Base-by-base conservation (phyloP, 2,113 vertebrate genomes). In the Pimephales promelas region DNA sequence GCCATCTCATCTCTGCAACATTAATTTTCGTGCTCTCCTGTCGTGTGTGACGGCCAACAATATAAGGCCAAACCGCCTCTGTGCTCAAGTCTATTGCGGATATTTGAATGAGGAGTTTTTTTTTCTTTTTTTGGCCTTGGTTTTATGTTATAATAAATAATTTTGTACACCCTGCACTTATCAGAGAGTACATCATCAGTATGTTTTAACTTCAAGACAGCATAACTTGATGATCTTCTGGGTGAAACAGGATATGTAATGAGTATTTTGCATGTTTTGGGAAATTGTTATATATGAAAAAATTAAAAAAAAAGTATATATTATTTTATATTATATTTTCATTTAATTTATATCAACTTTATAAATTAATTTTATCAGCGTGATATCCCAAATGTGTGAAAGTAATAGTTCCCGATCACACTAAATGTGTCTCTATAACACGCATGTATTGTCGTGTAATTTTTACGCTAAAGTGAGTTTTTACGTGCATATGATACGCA, bases 1-100 rank as follows among this genome's bases (percentile, higher is more conserved):
- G 59, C 43, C 16, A 18, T 61, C 72, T 73, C 72, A 62, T 84
- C 81, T 75, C 87, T 75, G 77, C 82, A 36, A 85, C 89, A 87
- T 81, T 86, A 84, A 85, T 47, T 81, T 88, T 81, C 59, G 47
- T 31, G 57, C 82, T 84, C 56, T 22, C 52, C 80, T 74, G 81
- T 61, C 75, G 26, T 52, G 59, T 57, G 24, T 52, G 83, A 75
- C 26, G 47, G 68, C 57, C 47, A 80, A 81, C 84, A 87, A 87
- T 82, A 75, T 78, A 79, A 49, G 75, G 66, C 56, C 40, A 68
- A 81, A 45, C 56, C 28, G 49, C 71, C n/a, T 31, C 62, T 40
- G 10, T 79, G 43, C 49, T 77, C 10, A 72, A 40, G 26, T 22
- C 68, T 26, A 8, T 3, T 18, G 81, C 73, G 72, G 40, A 72